Base-by-base conservation (phyloP, 1,140 invertebrate genomes). In the Drosophila pallidifrons region DNA sequence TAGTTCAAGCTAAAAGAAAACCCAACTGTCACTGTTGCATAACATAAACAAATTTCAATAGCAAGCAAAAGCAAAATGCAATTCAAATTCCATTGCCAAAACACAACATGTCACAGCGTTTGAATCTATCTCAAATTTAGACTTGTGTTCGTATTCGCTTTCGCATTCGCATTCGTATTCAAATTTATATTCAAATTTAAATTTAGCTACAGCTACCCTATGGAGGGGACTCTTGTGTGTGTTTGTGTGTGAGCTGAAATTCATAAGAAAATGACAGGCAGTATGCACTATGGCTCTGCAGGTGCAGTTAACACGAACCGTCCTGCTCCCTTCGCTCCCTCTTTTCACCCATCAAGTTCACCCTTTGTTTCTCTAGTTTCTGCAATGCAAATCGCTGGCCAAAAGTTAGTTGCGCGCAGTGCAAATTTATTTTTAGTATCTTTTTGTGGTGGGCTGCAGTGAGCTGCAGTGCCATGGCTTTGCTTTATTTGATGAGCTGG, bases 371-470 rank as follows among this genome's bases (percentile, higher is more conserved):
- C 47, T 49, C 47, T 49, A 25, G 47, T 49, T 47, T 47, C 16
- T 47, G 20, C 15, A 47, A 20, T 41, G 61, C 25, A 55, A 46
- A 8, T 25, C 45, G 63, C 41, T 20, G 45, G 67, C 64, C 64
- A 66, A 75, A 82, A 82, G 60, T 81, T 68, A 10, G 16, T 75
- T 76, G 25, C 61, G 63, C 57, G 46, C 58, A 47, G 52, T 73
- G 79, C 46, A 80, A 80, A 88, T 82, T 74, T 87, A 87, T 87
- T 88, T 87, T 77, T 88, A 87, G 82, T 79, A 66, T 66, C 38
- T 76, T 77, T 25, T 79, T 66, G 57, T 67, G 70, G 71, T 60
- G 69, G 65, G 68, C 20, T 25, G 73, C 76, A 70, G 75, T 49
- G 76, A 49, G 63, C 68, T 70, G 68, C 79, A 77, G 68, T 79